phyloP scores from a whole-genome alignment of 2,797 vertebrate genomes.

The Arvicola amphibius region DNA sequence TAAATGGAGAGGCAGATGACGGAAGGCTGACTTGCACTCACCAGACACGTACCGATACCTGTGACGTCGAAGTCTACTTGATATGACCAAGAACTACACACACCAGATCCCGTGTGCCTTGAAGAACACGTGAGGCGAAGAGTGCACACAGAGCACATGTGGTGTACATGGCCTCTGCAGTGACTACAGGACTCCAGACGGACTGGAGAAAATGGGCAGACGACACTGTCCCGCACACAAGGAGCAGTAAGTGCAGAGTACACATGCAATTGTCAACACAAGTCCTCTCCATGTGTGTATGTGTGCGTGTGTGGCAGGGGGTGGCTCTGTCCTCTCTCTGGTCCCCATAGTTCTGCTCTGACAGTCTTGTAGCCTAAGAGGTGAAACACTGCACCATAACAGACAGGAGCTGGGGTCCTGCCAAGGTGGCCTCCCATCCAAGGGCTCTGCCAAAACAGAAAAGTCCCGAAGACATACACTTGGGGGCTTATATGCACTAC shows the following conservation, averaged over 20 bases:
- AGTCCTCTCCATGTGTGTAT: background rate
- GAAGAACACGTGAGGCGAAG: background rate
- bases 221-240: background rate
- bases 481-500: background rate
- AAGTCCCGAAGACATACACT: rapidly evolving
- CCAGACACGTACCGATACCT: background rate
- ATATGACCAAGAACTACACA: background rate
- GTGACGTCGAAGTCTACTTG: background rate
- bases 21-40: background rate
- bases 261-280: background rate
- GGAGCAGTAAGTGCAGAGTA: background rate
- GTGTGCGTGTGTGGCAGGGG: background rate
- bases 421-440: background rate
- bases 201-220: background rate
- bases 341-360: background rate
- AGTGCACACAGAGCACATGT: too few relatives aligned
- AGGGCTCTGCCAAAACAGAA: background rate
- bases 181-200: background rate
- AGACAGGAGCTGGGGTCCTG: background rate
- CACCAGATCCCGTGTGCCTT: too few relatives aligned
- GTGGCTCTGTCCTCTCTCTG: background rate
- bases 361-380: background rate
- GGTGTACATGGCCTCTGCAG: background rate
- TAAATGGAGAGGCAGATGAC: background rate
- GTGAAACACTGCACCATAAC: background rate